Evolutionary conservation across 1,140 invertebrate genomes (phyloP).

Genomic region (Wiebesia pumilae): DNA sequence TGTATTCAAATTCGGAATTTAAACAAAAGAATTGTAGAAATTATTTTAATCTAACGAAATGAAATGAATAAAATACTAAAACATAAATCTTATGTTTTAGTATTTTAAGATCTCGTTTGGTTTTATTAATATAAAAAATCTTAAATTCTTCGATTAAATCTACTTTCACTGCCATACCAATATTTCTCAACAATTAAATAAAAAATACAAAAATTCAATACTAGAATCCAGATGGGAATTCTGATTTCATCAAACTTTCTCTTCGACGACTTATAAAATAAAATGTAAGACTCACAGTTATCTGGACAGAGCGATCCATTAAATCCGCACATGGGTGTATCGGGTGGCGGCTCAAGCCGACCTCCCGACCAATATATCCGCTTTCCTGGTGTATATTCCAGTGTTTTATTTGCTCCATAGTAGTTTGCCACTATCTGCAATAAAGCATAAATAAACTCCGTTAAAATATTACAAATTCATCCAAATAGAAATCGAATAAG

Average conservation of each 20-base stretch:
- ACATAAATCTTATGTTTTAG: too few relatives aligned
- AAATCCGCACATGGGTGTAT: conserved; percentile 93
- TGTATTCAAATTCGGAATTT: not conserved
- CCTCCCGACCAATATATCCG: conserved; percentile 93
- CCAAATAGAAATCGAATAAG: not conserved
- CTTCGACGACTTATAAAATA: not conserved
- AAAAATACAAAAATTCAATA: not conserved
- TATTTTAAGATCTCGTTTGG: too few relatives aligned
- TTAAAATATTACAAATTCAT: not conserved
- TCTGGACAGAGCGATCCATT: conserved; percentile 91
- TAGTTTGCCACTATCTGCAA: conserved; percentile 89
- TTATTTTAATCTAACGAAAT: too few relatives aligned
- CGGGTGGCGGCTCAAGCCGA: conserved; percentile 82
- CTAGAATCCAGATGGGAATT: not conserved
- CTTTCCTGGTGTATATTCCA: conserved; percentile 82
- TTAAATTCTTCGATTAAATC: not conserved
- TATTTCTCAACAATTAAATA: not conserved
- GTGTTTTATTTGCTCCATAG: conserved; percentile 83
- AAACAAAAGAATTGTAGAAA: not conserved
- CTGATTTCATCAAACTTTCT: not conserved
- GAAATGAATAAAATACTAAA: too few relatives aligned
- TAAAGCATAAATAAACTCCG: not conserved
- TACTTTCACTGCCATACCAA: not conserved
- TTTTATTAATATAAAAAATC: too few relatives aligned
- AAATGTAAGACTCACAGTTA: conserved; percentile 65